These are phyloP conservation scores for Chaenocephalus aceratus DNA, from an alignment of 2,113 vertebrate species.

Conservation along the genomic window DNA sequence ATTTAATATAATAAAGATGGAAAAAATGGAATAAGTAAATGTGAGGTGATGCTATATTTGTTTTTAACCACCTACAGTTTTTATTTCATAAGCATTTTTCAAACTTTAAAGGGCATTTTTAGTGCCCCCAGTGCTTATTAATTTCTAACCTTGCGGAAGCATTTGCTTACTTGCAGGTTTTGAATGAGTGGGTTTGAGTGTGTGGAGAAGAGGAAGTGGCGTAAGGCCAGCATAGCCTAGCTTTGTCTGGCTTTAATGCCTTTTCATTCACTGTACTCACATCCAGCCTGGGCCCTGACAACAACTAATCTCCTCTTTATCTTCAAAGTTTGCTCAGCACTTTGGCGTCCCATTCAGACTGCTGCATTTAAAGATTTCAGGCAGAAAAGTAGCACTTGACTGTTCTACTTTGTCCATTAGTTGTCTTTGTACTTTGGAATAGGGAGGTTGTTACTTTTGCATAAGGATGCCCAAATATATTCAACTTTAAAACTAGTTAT, in stretches of 20 bases:
- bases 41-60: conserved; percentile 8
- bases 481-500: too few species aligned
- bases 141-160: conserved; percentile 49
- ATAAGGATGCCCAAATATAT: too few species aligned
- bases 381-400: conserved; percentile 26
- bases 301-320: conserved; percentile 78
- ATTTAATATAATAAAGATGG: conserved; percentile 8
- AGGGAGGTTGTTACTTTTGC: too few species aligned
- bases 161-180: conserved; percentile 69
- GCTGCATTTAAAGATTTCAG: conserved; percentile 49
- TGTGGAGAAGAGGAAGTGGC: conserved; percentile 64
- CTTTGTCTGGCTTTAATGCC: conserved; percentile 77
- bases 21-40: neutral
- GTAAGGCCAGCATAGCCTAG: conserved; percentile 60
- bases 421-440: neutral
- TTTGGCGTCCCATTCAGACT: conserved; percentile 59
- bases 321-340: conserved; percentile 79
- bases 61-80: conserved; percentile 10
- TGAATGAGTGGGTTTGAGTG: conserved; percentile 25
- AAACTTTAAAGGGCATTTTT: conserved; percentile 63
- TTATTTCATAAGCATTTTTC: conserved; percentile 51
- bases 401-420: conserved; percentile 23
- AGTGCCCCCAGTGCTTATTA: conserved; percentile 52
- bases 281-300: conserved; percentile 61
- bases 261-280: conserved; percentile 69